These are phyloP conservation scores for Trichomycterus rosablanca DNA, from an alignment of 2,113 vertebrate species.

Conservation along the genomic window DNA sequence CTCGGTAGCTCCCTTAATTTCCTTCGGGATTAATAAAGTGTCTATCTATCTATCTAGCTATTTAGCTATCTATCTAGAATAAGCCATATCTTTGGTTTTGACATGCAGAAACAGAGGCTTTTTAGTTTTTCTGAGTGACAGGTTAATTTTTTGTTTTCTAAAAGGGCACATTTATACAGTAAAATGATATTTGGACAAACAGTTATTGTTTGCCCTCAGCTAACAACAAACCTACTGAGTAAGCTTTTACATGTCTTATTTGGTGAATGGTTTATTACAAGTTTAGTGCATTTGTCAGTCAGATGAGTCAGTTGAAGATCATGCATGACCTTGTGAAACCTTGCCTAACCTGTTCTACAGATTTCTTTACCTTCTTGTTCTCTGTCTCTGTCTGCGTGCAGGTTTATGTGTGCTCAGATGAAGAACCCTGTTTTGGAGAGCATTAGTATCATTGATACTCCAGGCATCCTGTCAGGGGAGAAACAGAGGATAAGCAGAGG, in stretches of 20 bases:
- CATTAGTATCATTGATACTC: slow-evolving; percentile 92
- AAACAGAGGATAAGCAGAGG: slow-evolving; percentile 82
- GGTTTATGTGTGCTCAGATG: slow-evolving; percentile 90
- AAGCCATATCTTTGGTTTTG: too few relatives aligned
- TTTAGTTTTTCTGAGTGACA: too few relatives aligned
- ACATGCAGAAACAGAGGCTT: too few relatives aligned
- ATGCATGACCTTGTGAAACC: not conserved
- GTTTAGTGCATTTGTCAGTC: not conserved
- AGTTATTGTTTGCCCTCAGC: not conserved
- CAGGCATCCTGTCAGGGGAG: slow-evolving; percentile 79
- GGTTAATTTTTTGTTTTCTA: too few relatives aligned
- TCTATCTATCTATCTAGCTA: too few relatives aligned
- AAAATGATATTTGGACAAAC: slow-evolving; percentile 22
- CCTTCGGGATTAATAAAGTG: too few relatives aligned
- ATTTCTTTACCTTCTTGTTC: not conserved
- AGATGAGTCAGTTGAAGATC: not conserved
- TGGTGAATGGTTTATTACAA: too few relatives aligned
- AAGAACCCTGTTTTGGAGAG: slow-evolving; percentile 87
- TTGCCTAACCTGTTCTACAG: slow-evolving; percentile 40
- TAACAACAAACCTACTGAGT: slow-evolving; percentile 12
- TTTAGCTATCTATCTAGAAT: too few relatives aligned
- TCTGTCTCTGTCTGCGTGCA: slow-evolving; percentile 40
- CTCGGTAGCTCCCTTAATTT: too few relatives aligned
- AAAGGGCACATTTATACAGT: not conserved
- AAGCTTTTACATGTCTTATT: not conserved